Percentiles rank a stretch among this genome's conserved stretches.
These are phyloP conservation scores for Achatina immaculata DNA, from an alignment of 1,140 invertebrate genomes.

Conservation along the genomic window DNA sequence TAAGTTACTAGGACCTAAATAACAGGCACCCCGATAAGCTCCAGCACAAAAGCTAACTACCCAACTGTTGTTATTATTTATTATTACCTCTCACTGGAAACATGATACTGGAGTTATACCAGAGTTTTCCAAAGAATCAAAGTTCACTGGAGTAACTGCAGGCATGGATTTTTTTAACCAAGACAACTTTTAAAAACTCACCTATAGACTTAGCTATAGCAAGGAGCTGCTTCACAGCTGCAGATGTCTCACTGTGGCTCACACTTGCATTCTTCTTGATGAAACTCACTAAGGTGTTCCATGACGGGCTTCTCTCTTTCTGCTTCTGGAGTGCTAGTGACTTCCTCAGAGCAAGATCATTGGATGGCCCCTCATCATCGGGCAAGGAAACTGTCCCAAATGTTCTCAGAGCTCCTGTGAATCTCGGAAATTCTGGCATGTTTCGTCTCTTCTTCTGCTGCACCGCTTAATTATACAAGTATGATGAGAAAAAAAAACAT, in stretches of 20 bases:
- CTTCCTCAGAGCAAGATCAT: slow-evolving; percentile 52
- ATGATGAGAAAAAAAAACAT: too few species aligned
- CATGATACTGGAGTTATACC: too few species aligned
- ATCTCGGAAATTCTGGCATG: slow-evolving; percentile 49
- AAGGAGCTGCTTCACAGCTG: slow-evolving; percentile 53
- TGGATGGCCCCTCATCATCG: slow-evolving; percentile 17
- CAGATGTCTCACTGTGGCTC: slow-evolving; percentile 46
- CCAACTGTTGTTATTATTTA: too few species aligned
- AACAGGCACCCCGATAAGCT: too few species aligned
- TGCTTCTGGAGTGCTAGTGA: slow-evolving; percentile 53
- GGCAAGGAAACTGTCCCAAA: slow-evolving; percentile 54
- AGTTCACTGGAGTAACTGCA: too few species aligned
- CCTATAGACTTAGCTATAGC: slow-evolving; percentile 58
- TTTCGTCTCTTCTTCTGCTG: too few species aligned
- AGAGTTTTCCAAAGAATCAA: too few species aligned
- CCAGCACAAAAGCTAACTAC: too few species aligned
- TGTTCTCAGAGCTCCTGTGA: slow-evolving; percentile 63
- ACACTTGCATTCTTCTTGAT: slow-evolving; percentile 45
- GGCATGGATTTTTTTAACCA: too few species aligned
- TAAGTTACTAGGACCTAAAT: too few species aligned
- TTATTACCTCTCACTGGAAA: too few species aligned
- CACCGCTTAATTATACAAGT: too few species aligned
- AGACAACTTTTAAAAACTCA: slow-evolving; percentile 35
- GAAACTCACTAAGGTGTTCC: slow-evolving; percentile 40
- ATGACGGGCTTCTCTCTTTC: slow-evolving; percentile 52